Evolutionary conservation across 2,888 invertebrate species (phyloP), one percentile per base, ranked within the genome.

Genomic region (Limenitis camilla): DNA sequence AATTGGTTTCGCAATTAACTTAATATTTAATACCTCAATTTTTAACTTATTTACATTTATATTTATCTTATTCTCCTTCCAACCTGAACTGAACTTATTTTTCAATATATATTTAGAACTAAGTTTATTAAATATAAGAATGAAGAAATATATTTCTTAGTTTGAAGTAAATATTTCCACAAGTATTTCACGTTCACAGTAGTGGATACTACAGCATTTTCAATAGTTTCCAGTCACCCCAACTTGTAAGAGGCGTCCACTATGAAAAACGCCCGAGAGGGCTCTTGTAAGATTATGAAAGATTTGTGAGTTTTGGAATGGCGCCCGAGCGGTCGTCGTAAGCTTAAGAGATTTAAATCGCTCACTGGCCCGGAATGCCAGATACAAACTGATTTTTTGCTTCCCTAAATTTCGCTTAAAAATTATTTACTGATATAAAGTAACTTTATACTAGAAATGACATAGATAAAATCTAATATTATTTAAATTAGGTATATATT

Each of bases 301-400:
- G 88, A 88, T 88, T 88, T 88, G 88, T 87, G 88, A 82, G 86
- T 77, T 72, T 71, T 77, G 67, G 72, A 77, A 79, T 73, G 76
- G 74, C 72, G 78, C 77, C 76, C 73, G 80, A 77, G 77, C 78
- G 75, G 78, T 80, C 78, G 78, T 76, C 72, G 70, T 71, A 68
- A 74, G 82, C 85, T 86, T 85, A 85, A 87, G 84, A 86, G 86
- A 85, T 87, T 87, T 84, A 85, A 85, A 86, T 86, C 82, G 85
- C 71, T 74, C 82, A 77, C 78, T 82, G 80, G 83, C 75, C 81
- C 69, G 83, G 83, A 84, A 85, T 81, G 73, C 77, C 74, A 80
- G 85, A 85, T 85, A 86, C 82, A 85, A 85, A 82, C 82, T 81
- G 80, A 83, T 85, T 84, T 78, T 78, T 81, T 77, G 74, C 75